phyloP scores from a whole-genome alignment of 2,113 vertebrate species.

The Seriola quinqueradiata region DNA sequence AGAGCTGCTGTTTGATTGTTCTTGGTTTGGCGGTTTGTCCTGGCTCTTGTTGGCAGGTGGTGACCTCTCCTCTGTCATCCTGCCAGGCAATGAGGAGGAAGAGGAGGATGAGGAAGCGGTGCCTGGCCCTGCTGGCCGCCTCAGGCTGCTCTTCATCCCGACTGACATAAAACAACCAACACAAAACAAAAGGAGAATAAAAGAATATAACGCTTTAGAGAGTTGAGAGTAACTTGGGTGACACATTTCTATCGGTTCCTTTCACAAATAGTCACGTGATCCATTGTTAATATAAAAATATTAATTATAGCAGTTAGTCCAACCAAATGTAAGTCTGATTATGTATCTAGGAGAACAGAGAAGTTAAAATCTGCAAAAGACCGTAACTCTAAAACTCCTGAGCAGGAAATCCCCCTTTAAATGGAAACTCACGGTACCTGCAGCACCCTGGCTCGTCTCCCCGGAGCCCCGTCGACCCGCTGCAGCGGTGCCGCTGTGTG shows the following conservation, averaged over 20 bases:
- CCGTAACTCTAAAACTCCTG: neutral
- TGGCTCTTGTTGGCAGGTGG: conserved; percentile 17
- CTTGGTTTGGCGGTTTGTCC: conserved; percentile 29
- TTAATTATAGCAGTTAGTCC: no score
- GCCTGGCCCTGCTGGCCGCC: conserved; percentile 24
- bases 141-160: conserved; percentile 78
- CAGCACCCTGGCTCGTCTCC: conserved; percentile 61
- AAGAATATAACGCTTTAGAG: no score
- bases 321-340: neutral
- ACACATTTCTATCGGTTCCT: no score
- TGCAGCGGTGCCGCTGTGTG: conserved; percentile 58
- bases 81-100: neutral
- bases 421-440: conserved; percentile 77
- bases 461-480: conserved; percentile 72
- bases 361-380: neutral
- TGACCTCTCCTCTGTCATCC: conserved; percentile 43
- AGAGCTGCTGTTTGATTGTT: neutral
- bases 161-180: neutral
- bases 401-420: neutral
- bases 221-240: no score
- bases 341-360: neutral
- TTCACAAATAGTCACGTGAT: no score
- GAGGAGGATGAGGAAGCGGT: conserved; percentile 18
- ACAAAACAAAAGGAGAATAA: neutral
- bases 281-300: no score